A percentile compares a stretch with the other conserved stretches of the same genome.
phyloP scores from a whole-genome alignment of 2,113 vertebrate genomes.

The Bettongia penicillata region DNA sequence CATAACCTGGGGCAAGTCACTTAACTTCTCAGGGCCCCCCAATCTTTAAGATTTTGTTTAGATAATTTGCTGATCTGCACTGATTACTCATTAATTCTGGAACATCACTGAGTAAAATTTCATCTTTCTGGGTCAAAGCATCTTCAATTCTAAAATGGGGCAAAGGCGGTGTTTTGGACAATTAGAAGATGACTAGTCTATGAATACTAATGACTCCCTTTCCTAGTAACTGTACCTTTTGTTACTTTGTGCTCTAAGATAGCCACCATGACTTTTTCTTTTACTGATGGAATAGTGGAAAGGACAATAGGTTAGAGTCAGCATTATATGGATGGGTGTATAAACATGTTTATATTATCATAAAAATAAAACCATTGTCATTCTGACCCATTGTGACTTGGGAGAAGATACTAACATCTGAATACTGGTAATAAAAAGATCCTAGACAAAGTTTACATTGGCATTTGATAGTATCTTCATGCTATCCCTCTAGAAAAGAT shows the following conservation, averaged over 20 bases:
- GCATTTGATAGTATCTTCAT: not conserved
- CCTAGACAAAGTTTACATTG: not conserved
- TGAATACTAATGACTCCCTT: too few species aligned
- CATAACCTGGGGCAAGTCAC: not conserved
- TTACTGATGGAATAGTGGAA: not conserved
- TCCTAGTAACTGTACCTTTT: too few species aligned
- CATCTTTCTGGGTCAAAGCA: not conserved
- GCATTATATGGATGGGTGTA: not conserved
- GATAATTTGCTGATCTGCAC: not conserved
- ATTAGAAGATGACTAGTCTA: not conserved
- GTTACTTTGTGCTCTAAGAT: not conserved
- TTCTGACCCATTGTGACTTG: not conserved
- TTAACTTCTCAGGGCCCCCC: not conserved
- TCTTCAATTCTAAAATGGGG: not conserved
- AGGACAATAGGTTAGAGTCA: not conserved
- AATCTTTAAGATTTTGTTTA: not conserved
- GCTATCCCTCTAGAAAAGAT: not conserved
- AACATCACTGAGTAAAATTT: not conserved
- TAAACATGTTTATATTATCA: not conserved
- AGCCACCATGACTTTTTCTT: not conserved
- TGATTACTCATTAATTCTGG: not conserved
- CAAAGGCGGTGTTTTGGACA: too few species aligned
- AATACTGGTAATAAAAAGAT: not conserved
- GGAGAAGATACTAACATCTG: not conserved
- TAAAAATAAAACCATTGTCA: not conserved